Evolutionary conservation across 2,888 invertebrate genomes (phyloP), one percentile per base, ranked within the genome.

Genomic region (Cataglyphis cursor): DNA sequence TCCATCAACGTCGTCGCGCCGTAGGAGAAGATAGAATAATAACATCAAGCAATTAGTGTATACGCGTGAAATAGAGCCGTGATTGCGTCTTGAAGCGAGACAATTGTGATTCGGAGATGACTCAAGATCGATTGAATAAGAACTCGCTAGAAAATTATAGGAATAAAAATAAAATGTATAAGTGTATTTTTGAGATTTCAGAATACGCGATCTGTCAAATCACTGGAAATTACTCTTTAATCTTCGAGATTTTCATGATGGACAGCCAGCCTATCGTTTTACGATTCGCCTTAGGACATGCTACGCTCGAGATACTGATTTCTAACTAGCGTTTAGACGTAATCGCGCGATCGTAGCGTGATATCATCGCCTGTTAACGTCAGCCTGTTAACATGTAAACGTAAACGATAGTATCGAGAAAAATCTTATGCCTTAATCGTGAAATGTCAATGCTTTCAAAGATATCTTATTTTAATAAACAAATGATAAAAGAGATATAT

Each of bases 291-390:
- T 81, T 85, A 1, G 38, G 86, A 87, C 86, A 65, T 21, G 44
- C 76, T 62, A 73, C 75, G 85, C 81, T 76, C 78, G 72, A 86
- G 84, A 81, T 85, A 89, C 90, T 92, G 92, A 90, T 91, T 92
- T 92, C 89, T 92, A 91, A 92, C 92, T 92, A 93, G 87, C 85
- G 87, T 84, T 73, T 90, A 88, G 84, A 85, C 87, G 82, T 91
- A 91, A 92, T 92, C 89, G 89, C 64, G 28, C 84, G 89, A 88
- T 90, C 85, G 85, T 88, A 81, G 73, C 84, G 87, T 84, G 82
- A 89, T 90, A 91, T 90, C 70, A 82, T 85, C 73, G 35, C 15
- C 1, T 28, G 28, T 28, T 28, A 28, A 48, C 57, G 24, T n/a
- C n/a, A 62, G 21, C 15, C 5, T 70, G 51, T 73, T 64, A 64